These are phyloP conservation scores for Odocoileus hemionus DNA, from an alignment of 2,113 vertebrate species.

Conservation along the genomic window DNA sequence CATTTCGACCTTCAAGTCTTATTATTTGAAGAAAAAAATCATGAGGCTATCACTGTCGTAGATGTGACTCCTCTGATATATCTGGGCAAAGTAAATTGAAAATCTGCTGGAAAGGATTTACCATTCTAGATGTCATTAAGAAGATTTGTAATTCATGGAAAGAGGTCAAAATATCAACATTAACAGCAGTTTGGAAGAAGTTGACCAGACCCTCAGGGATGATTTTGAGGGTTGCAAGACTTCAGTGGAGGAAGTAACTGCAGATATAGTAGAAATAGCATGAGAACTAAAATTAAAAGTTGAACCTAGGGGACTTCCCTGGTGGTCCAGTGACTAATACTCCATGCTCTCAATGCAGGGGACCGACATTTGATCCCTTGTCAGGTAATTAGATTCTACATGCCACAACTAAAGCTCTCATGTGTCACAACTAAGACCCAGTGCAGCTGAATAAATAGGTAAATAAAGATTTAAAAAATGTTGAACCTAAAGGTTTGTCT, in stretches of 20 bases:
- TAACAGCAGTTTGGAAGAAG: neutral
- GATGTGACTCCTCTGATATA: neutral
- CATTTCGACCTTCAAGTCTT: neutral
- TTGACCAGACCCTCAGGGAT: neutral
- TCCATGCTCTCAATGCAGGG: neutral
- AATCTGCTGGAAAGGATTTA: neutral
- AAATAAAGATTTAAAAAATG: neutral
- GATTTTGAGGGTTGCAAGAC: neutral
- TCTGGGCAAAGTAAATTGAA: neutral
- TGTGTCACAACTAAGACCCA: neutral
- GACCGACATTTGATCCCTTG: neutral
- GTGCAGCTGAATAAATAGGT: neutral
- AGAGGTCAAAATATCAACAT: neutral
- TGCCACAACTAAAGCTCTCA: neutral
- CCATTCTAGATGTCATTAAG: neutral
- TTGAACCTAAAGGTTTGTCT: neutral
- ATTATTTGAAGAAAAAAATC: neutral
- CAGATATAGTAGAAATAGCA: neutral
- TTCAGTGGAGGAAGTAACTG: neutral
- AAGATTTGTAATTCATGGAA: neutral
- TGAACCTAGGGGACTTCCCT: neutral
- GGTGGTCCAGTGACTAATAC: neutral
- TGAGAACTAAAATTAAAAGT: neutral
- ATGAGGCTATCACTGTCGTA: neutral
- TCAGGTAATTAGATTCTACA: neutral